Evolutionary conservation across 2,113 vertebrate species (phyloP).

Genomic region (Urocitellus parryii): DNA sequence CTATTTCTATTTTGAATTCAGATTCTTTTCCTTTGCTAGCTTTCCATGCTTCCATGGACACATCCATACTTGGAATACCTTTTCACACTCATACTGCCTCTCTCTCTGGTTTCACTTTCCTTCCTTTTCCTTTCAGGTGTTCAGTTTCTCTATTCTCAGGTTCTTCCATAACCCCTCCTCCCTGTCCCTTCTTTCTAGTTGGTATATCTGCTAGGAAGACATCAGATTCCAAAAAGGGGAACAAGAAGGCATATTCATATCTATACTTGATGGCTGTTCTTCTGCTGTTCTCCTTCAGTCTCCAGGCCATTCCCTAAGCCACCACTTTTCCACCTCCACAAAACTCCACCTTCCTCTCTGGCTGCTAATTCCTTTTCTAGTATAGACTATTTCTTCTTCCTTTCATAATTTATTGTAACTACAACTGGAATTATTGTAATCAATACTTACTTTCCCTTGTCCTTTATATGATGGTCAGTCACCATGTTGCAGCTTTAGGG

Average conservation of each 20-base stretch:
- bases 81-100: slow-evolving; percentile 42
- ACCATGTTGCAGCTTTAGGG: neutral
- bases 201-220: neutral
- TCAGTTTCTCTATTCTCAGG: slow-evolving; percentile 33
- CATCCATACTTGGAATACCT: slow-evolving; percentile 38
- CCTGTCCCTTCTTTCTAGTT: neutral
- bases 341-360: neutral
- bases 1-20: slow-evolving; percentile 68
- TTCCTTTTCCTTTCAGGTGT: slow-evolving; percentile 63
- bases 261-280: neutral
- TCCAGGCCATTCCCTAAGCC: neutral
- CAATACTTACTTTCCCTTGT: neutral
- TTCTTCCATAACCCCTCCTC: neutral
- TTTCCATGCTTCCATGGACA: neutral
- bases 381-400: neutral
- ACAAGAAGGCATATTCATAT: neutral
- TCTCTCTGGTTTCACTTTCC: slow-evolving; percentile 59
- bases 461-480: neutral
- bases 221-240: neutral
- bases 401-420: neutral
- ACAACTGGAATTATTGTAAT: neutral
- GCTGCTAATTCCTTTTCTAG: neutral
- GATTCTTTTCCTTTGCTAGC: slow-evolving; percentile 38
- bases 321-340: too few species aligned
- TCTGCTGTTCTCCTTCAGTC: neutral